Percentiles rank a stretch among this genome's conserved stretches.
Conservation (phyloP, 2,797 vertebrate species). For the Myripristis jacobus region DNA sequence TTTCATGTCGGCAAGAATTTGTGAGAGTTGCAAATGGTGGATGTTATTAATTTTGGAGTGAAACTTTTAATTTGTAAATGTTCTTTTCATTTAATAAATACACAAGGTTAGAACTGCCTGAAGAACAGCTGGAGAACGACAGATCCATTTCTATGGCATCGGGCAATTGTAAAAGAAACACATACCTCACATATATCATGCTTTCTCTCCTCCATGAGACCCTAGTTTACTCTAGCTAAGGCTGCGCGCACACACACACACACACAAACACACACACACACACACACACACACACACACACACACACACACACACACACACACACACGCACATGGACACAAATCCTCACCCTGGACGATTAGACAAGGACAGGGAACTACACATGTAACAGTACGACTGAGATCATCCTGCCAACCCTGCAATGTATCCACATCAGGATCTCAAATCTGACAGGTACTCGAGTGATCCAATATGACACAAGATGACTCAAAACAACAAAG, state of each 20-base stretch:
- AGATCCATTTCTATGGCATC: slow-evolving; percentile 7
- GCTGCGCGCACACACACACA: slow-evolving; percentile 1
- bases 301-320: too few relatives aligned
- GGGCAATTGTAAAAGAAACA: slow-evolving; percentile 19
- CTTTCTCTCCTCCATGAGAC: slow-evolving; percentile 15
- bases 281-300: too few relatives aligned
- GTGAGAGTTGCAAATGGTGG: not conserved
- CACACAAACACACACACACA: too few relatives aligned
- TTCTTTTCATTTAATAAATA: not conserved
- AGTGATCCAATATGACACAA: too few relatives aligned
- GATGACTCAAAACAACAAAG: too few relatives aligned
- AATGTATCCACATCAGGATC: slow-evolving; percentile 9
- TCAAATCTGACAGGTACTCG: too few relatives aligned
- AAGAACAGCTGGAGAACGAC: slow-evolving; percentile 7
- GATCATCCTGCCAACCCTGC: slow-evolving; percentile 2
- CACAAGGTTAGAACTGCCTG: slow-evolving; percentile 4
- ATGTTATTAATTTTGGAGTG: not conserved
- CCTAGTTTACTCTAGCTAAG: slow-evolving; percentile 6
- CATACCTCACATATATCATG: slow-evolving; percentile 7
- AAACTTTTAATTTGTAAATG: not conserved
- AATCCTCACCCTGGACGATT: not conserved
- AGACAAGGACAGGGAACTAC: too few relatives aligned
- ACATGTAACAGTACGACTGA: too few relatives aligned
- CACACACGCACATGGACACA: too few relatives aligned
- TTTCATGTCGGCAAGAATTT: slow-evolving; percentile 11